A percentile compares a stretch with the other conserved stretches of the same genome.
Conservation (phyloP, 1,140 invertebrate genomes). For the Drosophila gunungcola region DNA sequence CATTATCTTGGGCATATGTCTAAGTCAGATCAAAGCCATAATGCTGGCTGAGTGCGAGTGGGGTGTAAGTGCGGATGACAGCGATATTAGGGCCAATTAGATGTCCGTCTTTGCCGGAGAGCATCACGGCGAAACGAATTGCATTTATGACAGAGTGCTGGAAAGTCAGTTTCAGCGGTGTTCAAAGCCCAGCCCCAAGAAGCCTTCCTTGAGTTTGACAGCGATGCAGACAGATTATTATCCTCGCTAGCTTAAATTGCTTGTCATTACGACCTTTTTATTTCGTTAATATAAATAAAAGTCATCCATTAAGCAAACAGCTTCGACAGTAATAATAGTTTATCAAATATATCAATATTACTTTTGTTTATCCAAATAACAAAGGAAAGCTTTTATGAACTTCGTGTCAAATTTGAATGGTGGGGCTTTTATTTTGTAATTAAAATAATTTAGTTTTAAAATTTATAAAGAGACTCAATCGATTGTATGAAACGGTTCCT, state of each 20-base stretch:
- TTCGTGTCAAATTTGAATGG: no score
- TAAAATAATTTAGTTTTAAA: no score
- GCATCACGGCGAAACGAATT: conserved; percentile 8
- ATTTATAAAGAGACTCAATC: no score
- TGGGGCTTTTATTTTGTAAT: no score
- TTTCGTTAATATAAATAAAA: not conserved
- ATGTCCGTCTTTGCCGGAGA: conserved; percentile 5
- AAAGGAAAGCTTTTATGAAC: no score
- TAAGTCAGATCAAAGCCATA: conserved; percentile 61
- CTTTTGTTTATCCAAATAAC: no score
- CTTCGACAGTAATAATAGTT: no score
- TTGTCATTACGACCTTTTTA: not conserved
- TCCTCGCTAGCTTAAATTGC: not conserved
- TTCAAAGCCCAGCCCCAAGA: not conserved
- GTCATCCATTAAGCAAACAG: not conserved
- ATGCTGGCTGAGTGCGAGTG: conserved; percentile 25
- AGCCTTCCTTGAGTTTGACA: not conserved
- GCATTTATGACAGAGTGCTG: conserved; percentile 16
- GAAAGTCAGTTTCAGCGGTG: not conserved
- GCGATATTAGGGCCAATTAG: conserved; percentile 52
- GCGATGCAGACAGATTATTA: not conserved
- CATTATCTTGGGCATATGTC: conserved; percentile 55
- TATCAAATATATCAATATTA: no score
- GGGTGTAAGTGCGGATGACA: conserved; percentile 29
- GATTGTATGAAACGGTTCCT: not conserved